A percentile compares a stretch with the other conserved stretches of the same genome.
Conservation (phyloP, 2,797 vertebrate genomes). For the Oceanodroma leucorhoa region DNA sequence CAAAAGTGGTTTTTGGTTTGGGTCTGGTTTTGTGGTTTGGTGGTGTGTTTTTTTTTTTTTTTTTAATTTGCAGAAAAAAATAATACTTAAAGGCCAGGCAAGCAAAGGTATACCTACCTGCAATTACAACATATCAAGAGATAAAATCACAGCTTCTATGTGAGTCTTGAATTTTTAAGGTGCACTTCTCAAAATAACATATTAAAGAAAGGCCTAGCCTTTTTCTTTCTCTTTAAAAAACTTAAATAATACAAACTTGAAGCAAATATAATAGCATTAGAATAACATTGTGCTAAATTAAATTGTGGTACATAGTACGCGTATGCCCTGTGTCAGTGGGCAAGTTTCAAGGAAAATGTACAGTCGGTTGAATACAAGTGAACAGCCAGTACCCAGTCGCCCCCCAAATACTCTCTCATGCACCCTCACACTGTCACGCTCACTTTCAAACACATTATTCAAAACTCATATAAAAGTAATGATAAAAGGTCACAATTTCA, state of each 20-base stretch:
- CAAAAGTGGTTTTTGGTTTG: neutral
- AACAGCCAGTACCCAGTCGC: neutral
- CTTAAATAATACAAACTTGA: neutral
- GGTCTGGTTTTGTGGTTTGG: neutral
- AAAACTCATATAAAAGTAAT: neutral
- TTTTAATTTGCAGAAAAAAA: neutral
- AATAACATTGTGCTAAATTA: neutral
- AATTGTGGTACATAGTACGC: too few species aligned
- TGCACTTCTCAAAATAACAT: neutral
- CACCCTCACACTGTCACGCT: neutral
- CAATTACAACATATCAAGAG: neutral
- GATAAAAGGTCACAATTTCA: neutral
- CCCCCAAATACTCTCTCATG: neutral
- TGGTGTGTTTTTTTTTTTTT: neutral
- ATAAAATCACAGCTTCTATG: neutral
- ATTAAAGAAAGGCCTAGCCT: neutral
- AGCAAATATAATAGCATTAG: neutral
- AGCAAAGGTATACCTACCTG: neutral
- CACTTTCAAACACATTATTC: neutral
- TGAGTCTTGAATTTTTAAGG: neutral
- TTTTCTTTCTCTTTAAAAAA: neutral
- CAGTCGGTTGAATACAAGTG: accelerated
- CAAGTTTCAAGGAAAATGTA: neutral
- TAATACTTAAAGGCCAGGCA: neutral
- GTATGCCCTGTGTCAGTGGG: neutral